Evolutionary conservation across 2,888 invertebrate genomes (phyloP).

Genomic region (Leucophenga montana): DNA sequence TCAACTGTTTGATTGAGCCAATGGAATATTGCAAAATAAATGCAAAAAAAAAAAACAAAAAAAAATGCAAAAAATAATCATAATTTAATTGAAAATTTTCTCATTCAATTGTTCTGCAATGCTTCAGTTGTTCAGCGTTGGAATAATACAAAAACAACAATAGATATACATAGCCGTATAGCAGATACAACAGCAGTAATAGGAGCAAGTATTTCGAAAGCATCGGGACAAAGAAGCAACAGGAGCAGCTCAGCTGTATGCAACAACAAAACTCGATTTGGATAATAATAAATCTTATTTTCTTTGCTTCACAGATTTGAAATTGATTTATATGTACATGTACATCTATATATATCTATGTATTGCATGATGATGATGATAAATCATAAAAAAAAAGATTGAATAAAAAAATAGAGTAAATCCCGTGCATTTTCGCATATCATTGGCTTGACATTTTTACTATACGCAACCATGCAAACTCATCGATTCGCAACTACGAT

Average conservation of each 20-base stretch:
- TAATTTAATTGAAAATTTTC: constrained; percentile 24
- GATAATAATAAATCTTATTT: constrained; percentile 42
- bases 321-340: constrained; percentile 43
- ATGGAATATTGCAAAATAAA: neutral
- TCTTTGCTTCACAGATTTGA: constrained; percentile 34
- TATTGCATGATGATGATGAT: constrained; percentile 19
- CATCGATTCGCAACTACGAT: neutral
- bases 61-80: neutral
- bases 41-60: constrained; percentile 4
- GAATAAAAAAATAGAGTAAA: neutral
- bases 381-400: constrained; percentile 34
- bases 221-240: neutral
- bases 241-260: neutral
- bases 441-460: constrained; percentile 21
- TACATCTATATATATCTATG: no score
- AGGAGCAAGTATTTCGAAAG: neutral
- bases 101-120: constrained; percentile 20
- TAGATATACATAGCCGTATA: neutral
- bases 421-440: constrained; percentile 19
- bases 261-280: constrained; percentile 27
- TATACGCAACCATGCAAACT: constrained; percentile 7
- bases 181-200: neutral
- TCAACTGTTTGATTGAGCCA: neutral
- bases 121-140: constrained; percentile 9
- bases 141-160: neutral